Evolutionary conservation across 1,140 invertebrate species (phyloP).

Genomic region (Penaeus japonicus): DNA sequence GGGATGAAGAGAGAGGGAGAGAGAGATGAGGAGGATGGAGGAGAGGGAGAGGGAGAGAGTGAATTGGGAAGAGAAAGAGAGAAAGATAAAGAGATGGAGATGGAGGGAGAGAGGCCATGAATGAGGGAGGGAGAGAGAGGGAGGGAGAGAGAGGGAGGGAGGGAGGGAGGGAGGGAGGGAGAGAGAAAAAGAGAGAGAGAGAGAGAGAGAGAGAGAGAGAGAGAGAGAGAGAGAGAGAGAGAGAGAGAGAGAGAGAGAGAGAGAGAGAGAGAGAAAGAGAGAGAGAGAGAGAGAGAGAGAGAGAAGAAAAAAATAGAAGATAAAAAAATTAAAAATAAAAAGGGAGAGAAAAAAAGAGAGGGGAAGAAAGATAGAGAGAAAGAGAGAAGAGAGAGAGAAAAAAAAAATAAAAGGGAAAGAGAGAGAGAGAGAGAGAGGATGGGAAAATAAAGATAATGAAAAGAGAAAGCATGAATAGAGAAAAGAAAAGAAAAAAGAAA

Average conservation of each 20-base stretch:
- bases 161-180: background rate
- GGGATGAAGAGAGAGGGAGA: background rate
- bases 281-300: too few species aligned
- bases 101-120: too few species aligned
- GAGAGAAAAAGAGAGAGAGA: background rate
- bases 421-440: too few species aligned
- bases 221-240: background rate
- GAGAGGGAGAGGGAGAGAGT: too few species aligned
- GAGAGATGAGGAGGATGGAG: background rate
- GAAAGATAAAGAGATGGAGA: background rate
- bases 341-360: background rate
- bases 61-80: background rate
- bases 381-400: too few species aligned
- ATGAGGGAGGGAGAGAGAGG: too few species aligned
- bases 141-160: background rate
- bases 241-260: background rate
- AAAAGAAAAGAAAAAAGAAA: too few species aligned
- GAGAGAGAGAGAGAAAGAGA: too few species aligned
- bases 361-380: background rate
- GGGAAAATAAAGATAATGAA: too few species aligned
- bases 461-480: too few species aligned
- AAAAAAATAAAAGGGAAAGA: too few species aligned
- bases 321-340: background rate
- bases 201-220: background rate
- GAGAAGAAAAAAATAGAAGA: background rate